Evolutionary conservation across 2,113 vertebrate genomes (phyloP).

Genomic region (Hyaena hyaena): DNA sequence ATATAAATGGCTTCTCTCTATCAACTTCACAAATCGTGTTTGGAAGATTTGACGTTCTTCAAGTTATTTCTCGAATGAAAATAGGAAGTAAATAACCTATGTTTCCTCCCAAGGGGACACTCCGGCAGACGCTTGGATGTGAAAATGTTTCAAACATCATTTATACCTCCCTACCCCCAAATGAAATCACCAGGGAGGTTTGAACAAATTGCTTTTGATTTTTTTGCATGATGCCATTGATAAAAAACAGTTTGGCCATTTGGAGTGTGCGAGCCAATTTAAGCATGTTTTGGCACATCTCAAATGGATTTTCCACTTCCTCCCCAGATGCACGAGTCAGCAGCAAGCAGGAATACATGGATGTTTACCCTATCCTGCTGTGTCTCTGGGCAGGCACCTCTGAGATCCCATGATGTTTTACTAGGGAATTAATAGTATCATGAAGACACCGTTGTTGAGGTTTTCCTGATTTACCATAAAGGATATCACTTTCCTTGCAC

Average conservation of each 20-base stretch:
- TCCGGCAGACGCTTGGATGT: slow-evolving; percentile 1
- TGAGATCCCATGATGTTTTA: slow-evolving; percentile 19
- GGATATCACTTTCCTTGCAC: background rate
- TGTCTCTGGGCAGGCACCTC: slow-evolving; percentile 15
- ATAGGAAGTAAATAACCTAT: background rate
- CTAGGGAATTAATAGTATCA: background rate
- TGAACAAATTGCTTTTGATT: slow-evolving; percentile 34
- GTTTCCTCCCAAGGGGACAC: background rate
- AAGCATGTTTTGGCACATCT: slow-evolving; percentile 67
- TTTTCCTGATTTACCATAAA: background rate
- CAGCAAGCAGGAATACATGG: slow-evolving; percentile 36
- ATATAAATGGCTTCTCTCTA: background rate
- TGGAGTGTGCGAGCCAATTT: background rate
- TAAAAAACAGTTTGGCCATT: slow-evolving; percentile 44
- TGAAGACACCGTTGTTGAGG: background rate
- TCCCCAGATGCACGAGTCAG: slow-evolving; percentile 64
- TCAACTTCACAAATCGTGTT: background rate
- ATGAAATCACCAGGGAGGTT: background rate
- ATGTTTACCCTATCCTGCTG: slow-evolving; percentile 37
- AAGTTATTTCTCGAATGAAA: slow-evolving; percentile 46
- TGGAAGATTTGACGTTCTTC: background rate
- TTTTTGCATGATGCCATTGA: slow-evolving; percentile 55
- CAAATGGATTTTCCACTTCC: slow-evolving; percentile 78
- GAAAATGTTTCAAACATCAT: slow-evolving; percentile 36
- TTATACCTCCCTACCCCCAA: background rate